Evolutionary conservation across 2,797 vertebrate species (phyloP).

Genomic region (Heteromormyrus szaboi): DNA sequence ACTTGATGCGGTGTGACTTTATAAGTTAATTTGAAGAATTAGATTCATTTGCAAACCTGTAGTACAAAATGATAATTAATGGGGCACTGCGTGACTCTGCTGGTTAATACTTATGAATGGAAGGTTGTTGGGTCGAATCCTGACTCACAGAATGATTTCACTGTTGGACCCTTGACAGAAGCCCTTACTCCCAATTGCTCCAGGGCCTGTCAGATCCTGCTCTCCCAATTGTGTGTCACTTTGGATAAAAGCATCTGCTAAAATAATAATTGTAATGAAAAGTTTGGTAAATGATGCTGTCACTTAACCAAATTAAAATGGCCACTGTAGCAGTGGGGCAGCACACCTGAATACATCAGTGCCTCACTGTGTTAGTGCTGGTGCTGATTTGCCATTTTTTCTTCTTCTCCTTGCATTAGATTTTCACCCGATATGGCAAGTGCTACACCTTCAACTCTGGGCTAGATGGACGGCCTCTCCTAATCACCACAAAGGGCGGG

Average conservation of each 20-base stretch:
- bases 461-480: constrained; percentile 74
- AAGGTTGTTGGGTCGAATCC: background rate
- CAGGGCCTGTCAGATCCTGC: background rate
- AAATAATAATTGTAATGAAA: background rate
- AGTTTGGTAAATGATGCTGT: background rate
- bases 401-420: constrained; percentile 56
- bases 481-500: constrained; percentile 89
- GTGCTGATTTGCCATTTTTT: background rate
- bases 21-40: background rate
- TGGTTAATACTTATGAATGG: background rate
- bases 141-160: background rate
- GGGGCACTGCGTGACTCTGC: background rate
- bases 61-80: background rate
- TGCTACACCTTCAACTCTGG: constrained; percentile 98
- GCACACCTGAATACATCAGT: background rate
- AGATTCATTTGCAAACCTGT: background rate
- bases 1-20: background rate
- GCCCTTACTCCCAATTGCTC: background rate
- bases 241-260: background rate
- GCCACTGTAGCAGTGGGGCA: background rate
- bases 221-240: background rate
- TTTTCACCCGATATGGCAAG: constrained; percentile 93
- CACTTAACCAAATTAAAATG: background rate
- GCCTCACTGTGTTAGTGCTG: background rate
- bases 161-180: background rate